Evolutionary conservation across 2,797 vertebrate genomes (phyloP).

Genomic region (Oreochromis mossambicus): DNA sequence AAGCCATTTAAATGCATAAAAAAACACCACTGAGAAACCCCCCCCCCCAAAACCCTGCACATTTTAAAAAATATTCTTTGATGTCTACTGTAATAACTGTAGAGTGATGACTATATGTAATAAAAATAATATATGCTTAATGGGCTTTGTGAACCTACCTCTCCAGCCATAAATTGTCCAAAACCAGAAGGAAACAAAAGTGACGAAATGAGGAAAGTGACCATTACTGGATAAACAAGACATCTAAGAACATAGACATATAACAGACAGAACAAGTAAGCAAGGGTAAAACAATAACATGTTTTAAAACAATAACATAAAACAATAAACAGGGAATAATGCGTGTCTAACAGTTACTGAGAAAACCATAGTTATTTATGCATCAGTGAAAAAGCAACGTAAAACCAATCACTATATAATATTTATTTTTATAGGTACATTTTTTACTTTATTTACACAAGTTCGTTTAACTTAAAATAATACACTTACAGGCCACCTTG

Average conservation of each 20-base stretch:
- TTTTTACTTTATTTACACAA: background rate
- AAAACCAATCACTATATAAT: background rate
- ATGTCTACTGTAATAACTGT: background rate
- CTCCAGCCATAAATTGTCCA: conserved; percentile 94
- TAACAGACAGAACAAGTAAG: background rate
- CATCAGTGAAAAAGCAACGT: fast-evolving
- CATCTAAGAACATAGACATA: conserved; percentile 16
- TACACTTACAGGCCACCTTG: fast-evolving
- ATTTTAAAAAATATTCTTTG: fast-evolving
- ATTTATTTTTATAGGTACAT: background rate
- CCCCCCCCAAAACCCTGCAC: background rate
- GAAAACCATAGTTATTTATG: background rate
- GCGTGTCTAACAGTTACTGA: background rate
- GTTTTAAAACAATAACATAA: background rate
- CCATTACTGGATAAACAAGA: conserved; percentile 91
- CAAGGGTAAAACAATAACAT: fast-evolving
- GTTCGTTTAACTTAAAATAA: background rate
- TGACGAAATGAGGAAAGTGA: conserved; percentile 79
- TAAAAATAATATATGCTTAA: background rate
- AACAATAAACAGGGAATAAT: background rate
- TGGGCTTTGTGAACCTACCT: background rate
- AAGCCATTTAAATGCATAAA: too few species aligned
- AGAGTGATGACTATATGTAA: background rate
- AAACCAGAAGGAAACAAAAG: background rate
- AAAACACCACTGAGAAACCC: too few species aligned